phyloP scores from a whole-genome alignment of 2,797 vertebrate species.

The Gephyroberyx darwinii region DNA sequence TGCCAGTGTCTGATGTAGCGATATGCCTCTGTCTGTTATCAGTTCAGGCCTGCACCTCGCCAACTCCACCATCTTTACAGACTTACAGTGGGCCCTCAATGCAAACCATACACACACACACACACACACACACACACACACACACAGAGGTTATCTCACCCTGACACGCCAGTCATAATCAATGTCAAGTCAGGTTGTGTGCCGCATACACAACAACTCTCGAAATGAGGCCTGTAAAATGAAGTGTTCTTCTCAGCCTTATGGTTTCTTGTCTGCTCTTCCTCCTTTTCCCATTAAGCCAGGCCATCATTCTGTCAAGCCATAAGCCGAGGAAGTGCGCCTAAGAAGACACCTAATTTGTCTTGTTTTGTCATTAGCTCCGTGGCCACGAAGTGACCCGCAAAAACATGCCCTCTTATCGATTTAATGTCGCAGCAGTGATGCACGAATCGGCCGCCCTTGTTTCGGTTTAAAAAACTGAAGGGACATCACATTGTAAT shows the following conservation, averaged over 20 bases:
- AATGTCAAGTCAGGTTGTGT: conserved; percentile 57
- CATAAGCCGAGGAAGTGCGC: conserved; percentile 52
- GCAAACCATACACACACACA: conserved; percentile 22
- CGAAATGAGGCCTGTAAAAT: conserved; percentile 50
- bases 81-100: conserved; percentile 41
- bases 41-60: conserved; percentile 39
- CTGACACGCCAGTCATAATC: conserved; percentile 61
- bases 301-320: conserved; percentile 64
- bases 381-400: conserved; percentile 59
- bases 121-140: conserved; percentile 5
- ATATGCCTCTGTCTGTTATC: conserved; percentile 61
- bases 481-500: conserved; percentile 51
- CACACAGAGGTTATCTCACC: conserved; percentile 60
- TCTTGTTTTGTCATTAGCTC: conserved; percentile 79
- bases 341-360: conserved; percentile 78
- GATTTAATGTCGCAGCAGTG: conserved; percentile 73
- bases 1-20: conserved; percentile 54
- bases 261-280: conserved; percentile 23
- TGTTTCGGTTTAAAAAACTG: conserved; percentile 58
- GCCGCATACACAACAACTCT: conserved; percentile 43
- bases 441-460: conserved; percentile 59
- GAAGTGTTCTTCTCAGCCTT: conserved; percentile 40
- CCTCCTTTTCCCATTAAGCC: conserved; percentile 51
- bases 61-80: conserved; percentile 46
- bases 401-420: conserved; percentile 67